Evolutionary conservation across 2,113 vertebrate species (phyloP), one percentile per base, ranked within the genome.

Genomic region (Macaca nemestrina): DNA sequence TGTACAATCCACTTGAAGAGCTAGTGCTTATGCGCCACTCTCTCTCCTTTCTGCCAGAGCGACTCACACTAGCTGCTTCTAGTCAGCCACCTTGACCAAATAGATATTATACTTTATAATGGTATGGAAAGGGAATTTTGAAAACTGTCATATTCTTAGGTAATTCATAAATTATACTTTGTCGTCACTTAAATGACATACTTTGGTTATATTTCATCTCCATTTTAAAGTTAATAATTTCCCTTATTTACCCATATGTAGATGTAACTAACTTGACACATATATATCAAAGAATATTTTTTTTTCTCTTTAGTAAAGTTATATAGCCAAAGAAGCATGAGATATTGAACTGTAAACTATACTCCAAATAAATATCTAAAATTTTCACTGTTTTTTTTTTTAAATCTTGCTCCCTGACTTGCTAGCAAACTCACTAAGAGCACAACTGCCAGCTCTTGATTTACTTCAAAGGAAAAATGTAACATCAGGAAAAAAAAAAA

Each of bases 191-290:
- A 6, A n/a, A 79, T 90, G n/a, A 96, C 5, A 83, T 73, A 35
- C 55, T 40, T 76, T 80, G 35, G 75, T 84, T 93, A 59, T 90
- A 48, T 82, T 87, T 93, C 64, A 87, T 43, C 18, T 18, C 81
- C 3, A 55, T 22, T 97, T 79, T 79, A 80, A 75, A n/a, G 22
- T 96, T 68, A 78, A n/a, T 50, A 61, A 81, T 48, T 78, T 93
- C 20, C 17, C 52, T n/a, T 45, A 25, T 76, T 93, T 92, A 40
- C 27, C 3, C 32, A 76, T 76, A 14, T 76, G 18, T 0, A 72
- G 3, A 52, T 86, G 64, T 5, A 85, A 22, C 16, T 85, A 91
- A 52, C 4, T 27, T 81, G n/a, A 17, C 55, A 84, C 12, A 72
- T 32, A 45, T 70, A 93, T n/a, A n/a, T 9, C 16, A 76, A 75